Base-by-base conservation (phyloP, 2,113 vertebrate species). In the Hippocampus abdominalis region DNA sequence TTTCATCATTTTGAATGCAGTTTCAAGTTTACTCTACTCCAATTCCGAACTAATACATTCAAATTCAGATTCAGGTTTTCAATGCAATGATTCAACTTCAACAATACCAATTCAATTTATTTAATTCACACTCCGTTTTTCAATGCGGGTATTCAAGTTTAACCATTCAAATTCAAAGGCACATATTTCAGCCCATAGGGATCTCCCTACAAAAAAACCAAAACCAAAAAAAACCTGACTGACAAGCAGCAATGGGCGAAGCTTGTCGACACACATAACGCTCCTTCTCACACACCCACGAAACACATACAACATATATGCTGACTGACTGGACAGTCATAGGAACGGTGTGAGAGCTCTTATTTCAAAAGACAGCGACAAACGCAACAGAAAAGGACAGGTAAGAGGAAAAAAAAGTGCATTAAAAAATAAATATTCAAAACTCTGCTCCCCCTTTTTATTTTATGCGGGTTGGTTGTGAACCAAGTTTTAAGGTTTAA, bases 171-270 rank as follows among this genome's bases (percentile, higher is more conserved):
- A 44, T 44, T 44, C 42, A 44, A 13, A 3, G 12, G 12, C 13
- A 44, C 42, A 13, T 13, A 3, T 44, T 13, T 13, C 42, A 44
- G 42, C 12, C 12, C 42, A 44, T 15, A 44, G 2, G 10, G 42
- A 36, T 36, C 32, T 36, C 32, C 32, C 32, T 4, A 36, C 32
- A 36, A 36, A 36, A 44, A 44, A 3, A 44, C 1, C 42, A 44
- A 3, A 75, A 64, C 81, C 68, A 88, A 80, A 81, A 70, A 78
- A 69, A 85, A 68, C 86, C 77, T 82, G 83, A 56, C 78, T 82
- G 79, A 83, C 76, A 73, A 72, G 80, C 80, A 71, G 77, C 46
- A 72, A 83, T 87, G 84, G 70, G 82, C 84, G 85, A 82, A 42
- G 74, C n/a, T 85, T 81, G 85, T 78, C 78, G 51, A 71, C 70